Evolutionary conservation across 2,888 invertebrate species (phyloP).

Genomic region (Meandrusa payeni): DNA sequence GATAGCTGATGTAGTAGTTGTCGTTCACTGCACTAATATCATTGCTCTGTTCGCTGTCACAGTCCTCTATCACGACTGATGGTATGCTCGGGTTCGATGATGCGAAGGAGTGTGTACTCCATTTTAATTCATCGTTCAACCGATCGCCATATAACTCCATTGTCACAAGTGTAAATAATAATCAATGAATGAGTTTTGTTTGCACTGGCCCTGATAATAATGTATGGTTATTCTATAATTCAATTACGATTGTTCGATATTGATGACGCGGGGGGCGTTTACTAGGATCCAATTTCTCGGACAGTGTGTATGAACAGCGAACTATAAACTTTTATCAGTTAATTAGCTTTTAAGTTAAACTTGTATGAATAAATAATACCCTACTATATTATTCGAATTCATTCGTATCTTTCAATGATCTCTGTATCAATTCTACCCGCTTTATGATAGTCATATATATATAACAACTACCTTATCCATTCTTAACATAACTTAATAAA

Average conservation of each 20-base stretch:
- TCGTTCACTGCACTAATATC: constrained; percentile 44
- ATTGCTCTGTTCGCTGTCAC: constrained; percentile 33
- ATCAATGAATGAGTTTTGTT: constrained; percentile 41
- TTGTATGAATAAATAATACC: no score
- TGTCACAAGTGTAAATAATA: constrained; percentile 35
- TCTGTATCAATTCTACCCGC: no score
- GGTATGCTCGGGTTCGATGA: constrained; percentile 41
- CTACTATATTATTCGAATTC: no score
- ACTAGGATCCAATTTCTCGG: constrained; percentile 53
- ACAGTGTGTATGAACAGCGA: no score
- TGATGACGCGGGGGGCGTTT: constrained; percentile 50
- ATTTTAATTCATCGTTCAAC: constrained; percentile 49
- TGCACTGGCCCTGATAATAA: no score
- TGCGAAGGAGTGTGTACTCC: constrained; percentile 51
- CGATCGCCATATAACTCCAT: constrained; percentile 70
- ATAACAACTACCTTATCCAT: no score
- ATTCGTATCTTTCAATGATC: no score
- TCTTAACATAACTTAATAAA: no score
- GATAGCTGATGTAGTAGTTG: constrained; percentile 58
- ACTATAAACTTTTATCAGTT: no score
- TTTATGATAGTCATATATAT: no score
- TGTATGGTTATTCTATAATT: constrained; percentile 16
- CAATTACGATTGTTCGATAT: constrained; percentile 26
- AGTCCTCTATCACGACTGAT: constrained; percentile 46
- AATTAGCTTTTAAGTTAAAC: no score